phyloP scores from a whole-genome alignment of 2,888 invertebrate species.

The Caradrina clavipalpis region DNA sequence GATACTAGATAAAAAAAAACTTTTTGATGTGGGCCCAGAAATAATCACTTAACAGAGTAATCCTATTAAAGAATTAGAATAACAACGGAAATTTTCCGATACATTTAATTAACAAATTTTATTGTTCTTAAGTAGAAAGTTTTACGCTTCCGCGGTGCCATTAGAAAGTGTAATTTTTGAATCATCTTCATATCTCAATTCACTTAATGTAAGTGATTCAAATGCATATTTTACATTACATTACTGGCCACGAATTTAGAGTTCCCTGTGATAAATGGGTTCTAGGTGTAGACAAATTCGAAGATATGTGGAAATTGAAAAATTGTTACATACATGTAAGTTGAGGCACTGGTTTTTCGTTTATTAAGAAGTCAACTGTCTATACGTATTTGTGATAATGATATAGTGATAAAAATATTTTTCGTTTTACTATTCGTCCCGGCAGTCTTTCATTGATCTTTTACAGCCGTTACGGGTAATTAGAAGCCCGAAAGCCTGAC shows the following conservation, averaged over 20 bases:
- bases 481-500: no score
- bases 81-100: slow-evolving; percentile 23
- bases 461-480: no score
- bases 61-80: slow-evolving; percentile 32
- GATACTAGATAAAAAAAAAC: slow-evolving; percentile 9
- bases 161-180: slow-evolving; percentile 60
- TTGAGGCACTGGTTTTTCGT: no score
- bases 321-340: no score
- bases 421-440: no score
- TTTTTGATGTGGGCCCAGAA: slow-evolving; percentile 12
- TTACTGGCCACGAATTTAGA: slow-evolving; percentile 17
- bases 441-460: no score
- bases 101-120: slow-evolving; percentile 38
- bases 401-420: no score
- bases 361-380: no score
- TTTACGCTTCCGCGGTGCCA: slow-evolving; percentile 13
- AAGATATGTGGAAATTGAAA: no score
- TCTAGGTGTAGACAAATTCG: background rate
- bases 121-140: slow-evolving; percentile 60
- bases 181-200: slow-evolving; percentile 46
- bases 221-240: slow-evolving; percentile 43
- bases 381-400: no score
- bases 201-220: slow-evolving; percentile 46
- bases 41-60: slow-evolving; percentile 22
- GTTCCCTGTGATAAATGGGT: slow-evolving; percentile 24